Evolutionary conservation across 2,888 invertebrate species (phyloP), one percentile per base, ranked within the genome.

Genomic region (Dolichopus griseipennis): DNA sequence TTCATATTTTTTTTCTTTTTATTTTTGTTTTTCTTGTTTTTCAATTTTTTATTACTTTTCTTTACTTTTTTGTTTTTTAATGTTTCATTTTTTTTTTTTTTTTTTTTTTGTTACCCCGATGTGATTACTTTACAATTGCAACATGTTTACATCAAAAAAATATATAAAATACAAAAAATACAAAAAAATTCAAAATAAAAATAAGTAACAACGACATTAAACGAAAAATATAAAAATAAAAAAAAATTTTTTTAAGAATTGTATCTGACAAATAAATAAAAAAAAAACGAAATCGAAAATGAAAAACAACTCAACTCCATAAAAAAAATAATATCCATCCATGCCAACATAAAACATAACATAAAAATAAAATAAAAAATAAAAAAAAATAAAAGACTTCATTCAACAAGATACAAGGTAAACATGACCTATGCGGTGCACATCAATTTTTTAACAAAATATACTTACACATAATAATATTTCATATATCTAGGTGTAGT

Each of bases 111-210:
- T 37, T 52, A 15, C 52, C n/a, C 52, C 52, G 15, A 52, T 52
- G n/a, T 52, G 52, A 52, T 52, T 52, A 52, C 52, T 52, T 18
- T 52, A 52, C 52, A 52, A 52, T 52, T 52, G 52, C 52, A 52
- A 52, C n/a, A 52, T 52, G 52, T 52, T 52, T 52, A 52, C 15
- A 52, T 52, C 52, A n/a, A 52, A 52, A 52, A 52, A 12, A 6
- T 43, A 10, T 43, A 3, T n/a, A n/a, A n/a, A n/a, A n/a, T n/a
- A n/a, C n/a, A n/a, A 43, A 12, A 15, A 15, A 9, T 43, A 12
- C 12, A 43, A 43, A 12, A 10, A 43, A 15, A 43, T 43, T 43
- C 12, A 43, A 10, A 43, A 43, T 9, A 52, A 52, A 18, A 52
- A 52, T 18, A 52, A 27, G 5, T 27, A n/a, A 27, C 27, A 27